A percentile compares a stretch with the other conserved stretches of the same genome.
Conservation (phyloP, 2,888 invertebrate species). For the Deilephila porcellus region DNA sequence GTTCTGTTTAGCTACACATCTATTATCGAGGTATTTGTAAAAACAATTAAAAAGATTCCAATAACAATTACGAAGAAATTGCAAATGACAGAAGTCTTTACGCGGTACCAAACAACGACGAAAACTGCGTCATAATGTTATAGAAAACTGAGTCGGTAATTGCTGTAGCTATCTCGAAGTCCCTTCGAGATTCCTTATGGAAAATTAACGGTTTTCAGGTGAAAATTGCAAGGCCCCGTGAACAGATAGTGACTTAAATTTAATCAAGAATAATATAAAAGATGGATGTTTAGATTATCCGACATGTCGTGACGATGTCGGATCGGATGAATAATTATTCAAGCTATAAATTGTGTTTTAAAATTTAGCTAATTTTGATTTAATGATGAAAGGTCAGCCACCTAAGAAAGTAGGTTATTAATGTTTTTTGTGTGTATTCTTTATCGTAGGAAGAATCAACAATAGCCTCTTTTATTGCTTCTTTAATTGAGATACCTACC, state of each 20-base stretch:
- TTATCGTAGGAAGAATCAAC: too few relatives aligned
- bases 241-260: slow-evolving; percentile 59
- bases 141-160: slow-evolving; percentile 24
- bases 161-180: slow-evolving; percentile 15
- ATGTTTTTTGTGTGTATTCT: too few relatives aligned
- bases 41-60: too few relatives aligned
- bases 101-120: too few relatives aligned
- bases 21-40: too few relatives aligned
- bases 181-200: slow-evolving; percentile 60
- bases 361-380: background rate
- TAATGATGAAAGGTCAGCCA: background rate
- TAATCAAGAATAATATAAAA: slow-evolving; percentile 56
- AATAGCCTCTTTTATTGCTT: too few relatives aligned
- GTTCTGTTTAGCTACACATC: too few relatives aligned
- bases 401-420: too few relatives aligned
- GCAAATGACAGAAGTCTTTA: too few relatives aligned
- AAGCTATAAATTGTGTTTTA: background rate
- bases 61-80: too few relatives aligned
- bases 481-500: too few relatives aligned
- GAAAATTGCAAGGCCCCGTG: slow-evolving; percentile 59
- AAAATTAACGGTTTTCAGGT: slow-evolving; percentile 71
- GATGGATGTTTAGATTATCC: slow-evolving; percentile 32
- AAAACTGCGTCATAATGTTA: background rate
- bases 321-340: slow-evolving; percentile 20
- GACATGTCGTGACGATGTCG: slow-evolving; percentile 26